Base-by-base conservation (phyloP, 2,888 invertebrate genomes). In the Cataglyphis livida region DNA sequence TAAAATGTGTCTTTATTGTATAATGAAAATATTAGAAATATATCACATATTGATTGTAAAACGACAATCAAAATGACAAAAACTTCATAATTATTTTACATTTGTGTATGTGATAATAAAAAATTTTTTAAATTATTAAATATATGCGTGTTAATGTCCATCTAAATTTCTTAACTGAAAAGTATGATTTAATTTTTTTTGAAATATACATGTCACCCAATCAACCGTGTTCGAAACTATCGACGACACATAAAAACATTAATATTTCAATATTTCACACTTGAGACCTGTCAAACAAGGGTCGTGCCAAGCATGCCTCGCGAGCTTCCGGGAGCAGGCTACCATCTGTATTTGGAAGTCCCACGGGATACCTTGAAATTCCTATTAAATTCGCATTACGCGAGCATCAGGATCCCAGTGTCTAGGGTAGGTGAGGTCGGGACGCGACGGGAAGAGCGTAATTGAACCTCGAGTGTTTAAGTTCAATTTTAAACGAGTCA, bases 261-360 rank as follows among this genome's bases (percentile, higher is more conserved):
- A 57, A 71, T 44, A 25, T n/a, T n/a, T n/a, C 57, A 28, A 70
- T 70, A 41, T 28, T 57, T 78, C 32, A 10, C 74, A 28, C 64
- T 57, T 59, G 51, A 64, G 51, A 78, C 28, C 81, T 76, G 75
- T 84, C 82, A 81, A 66, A 82, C 83, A 87, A 88, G 89, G 79
- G 90, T 92, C 93, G 93, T 92, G 93, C 88, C 90, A 91, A 89
- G 91, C 93, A 93, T 92, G 92, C 90, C 87, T 87, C 75, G 88
- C 91, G 91, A 93, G 92, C 92, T 93, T 92, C 87, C 90, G 88
- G 89, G 92, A 93, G 85, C 93, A 92, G 93, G 93, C 91, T 89
- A 87, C 68, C 92, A 93, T 93, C 91, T 86, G 86, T 75, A 66
- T 79, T 74, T 65, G 90, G 85, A 90, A 84, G 84, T 84, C 66